Conservation (phyloP, 2,888 invertebrate genomes). For the Stenchaetothrips biformis region DNA sequence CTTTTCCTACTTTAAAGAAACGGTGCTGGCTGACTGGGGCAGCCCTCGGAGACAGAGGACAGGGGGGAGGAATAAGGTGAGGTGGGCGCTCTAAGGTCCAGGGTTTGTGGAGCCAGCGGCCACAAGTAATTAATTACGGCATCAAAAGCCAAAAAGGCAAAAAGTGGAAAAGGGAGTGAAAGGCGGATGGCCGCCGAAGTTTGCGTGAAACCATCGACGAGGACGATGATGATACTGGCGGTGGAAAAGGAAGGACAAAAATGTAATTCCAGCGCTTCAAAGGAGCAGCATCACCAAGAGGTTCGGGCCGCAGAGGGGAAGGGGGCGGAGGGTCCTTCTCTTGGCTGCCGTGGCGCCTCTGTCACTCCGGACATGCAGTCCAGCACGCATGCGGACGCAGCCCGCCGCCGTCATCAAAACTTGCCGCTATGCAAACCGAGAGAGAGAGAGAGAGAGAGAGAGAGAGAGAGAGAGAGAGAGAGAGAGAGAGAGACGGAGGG, state of each 20-base stretch:
- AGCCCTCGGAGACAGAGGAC: neutral
- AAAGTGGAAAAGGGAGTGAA: neutral
- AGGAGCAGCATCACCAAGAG: neutral
- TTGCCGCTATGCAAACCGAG: conserved; percentile 5
- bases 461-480: neutral
- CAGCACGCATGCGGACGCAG: neutral
- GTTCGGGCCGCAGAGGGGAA: no score
- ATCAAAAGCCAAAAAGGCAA: neutral
- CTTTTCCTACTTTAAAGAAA: no score
- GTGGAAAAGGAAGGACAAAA: neutral
- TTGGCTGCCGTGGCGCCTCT: no score
- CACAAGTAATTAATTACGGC: neutral
- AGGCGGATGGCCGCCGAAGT: neutral
- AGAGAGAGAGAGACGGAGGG: neutral
- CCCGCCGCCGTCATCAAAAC: neutral
- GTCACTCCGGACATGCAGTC: no score
- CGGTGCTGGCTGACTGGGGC: no score
- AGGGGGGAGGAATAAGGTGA: neutral
- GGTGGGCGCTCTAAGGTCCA: neutral
- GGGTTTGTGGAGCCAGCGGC: neutral
- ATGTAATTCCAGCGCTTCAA: neutral
- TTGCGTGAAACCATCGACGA: neutral
- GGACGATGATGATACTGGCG: neutral
- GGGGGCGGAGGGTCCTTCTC: no score
- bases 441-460: neutral